Evolutionary conservation across 2,888 invertebrate species (phyloP).

Genomic region (Cheilosia impressa): DNA sequence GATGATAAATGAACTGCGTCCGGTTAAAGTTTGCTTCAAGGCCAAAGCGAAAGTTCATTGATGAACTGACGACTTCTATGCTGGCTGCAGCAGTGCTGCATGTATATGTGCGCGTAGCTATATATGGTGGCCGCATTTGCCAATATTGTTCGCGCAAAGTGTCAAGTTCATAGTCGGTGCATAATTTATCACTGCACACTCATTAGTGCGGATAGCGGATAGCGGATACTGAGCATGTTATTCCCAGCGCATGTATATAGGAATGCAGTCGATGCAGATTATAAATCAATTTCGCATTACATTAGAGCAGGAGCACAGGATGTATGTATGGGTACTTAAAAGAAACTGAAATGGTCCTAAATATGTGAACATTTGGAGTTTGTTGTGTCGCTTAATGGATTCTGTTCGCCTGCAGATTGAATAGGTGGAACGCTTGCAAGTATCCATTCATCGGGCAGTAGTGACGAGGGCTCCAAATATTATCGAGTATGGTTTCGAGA

Average conservation of each 20-base stretch:
- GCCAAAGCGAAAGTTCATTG: constrained; percentile 74
- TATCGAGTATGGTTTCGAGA: too few species aligned
- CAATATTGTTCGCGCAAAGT: constrained; percentile 71
- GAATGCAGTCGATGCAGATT: constrained; percentile 62
- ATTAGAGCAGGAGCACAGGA: constrained; percentile 29
- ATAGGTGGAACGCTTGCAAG: too few species aligned
- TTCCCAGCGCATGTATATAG: constrained; percentile 7
- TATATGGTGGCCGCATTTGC: constrained; percentile 54
- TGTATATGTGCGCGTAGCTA: neutral
- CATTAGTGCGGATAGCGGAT: constrained; percentile 49
- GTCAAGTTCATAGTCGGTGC: constrained; percentile 64
- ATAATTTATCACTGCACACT: constrained; percentile 71
- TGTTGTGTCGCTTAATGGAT: too few species aligned
- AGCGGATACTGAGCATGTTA: constrained; percentile 17
- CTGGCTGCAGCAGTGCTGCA: constrained; percentile 29
- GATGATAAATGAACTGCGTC: constrained; percentile 74
- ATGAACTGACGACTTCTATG: constrained; percentile 58
- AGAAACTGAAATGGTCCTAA: too few species aligned
- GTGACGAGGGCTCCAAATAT: too few species aligned
- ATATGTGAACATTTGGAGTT: too few species aligned
- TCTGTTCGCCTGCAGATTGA: too few species aligned
- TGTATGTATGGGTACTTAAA: too few species aligned
- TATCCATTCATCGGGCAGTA: too few species aligned
- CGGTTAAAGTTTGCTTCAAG: constrained; percentile 71
- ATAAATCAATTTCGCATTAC: constrained; percentile 68